These are phyloP conservation scores for Merluccius polli DNA, from an alignment of 2,797 vertebrate genomes.

Conservation along the genomic window DNA sequence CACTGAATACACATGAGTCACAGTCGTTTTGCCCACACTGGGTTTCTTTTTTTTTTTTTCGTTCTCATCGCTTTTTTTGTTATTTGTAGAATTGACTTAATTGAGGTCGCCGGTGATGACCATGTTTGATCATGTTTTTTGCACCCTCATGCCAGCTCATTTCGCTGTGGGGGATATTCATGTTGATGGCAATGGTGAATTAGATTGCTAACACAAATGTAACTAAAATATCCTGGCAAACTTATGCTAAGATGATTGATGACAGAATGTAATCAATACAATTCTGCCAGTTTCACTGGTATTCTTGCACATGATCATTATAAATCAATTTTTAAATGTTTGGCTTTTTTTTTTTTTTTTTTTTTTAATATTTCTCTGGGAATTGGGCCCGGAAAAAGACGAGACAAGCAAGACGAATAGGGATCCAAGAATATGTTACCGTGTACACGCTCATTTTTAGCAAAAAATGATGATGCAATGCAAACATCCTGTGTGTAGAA, in stretches of 20 bases:
- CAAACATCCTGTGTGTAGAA: not conserved
- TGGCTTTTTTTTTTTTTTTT: not conserved
- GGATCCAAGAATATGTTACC: no score
- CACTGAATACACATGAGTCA: conserved; percentile 41
- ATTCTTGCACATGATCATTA: not conserved
- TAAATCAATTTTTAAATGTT: not conserved
- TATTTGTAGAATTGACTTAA: not conserved
- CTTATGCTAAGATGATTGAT: not conserved
- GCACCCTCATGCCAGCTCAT: not conserved
- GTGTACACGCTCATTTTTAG: not conserved
- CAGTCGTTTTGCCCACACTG: conserved; percentile 38
- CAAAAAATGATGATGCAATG: no score
- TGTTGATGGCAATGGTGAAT: not conserved
- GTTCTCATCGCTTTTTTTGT: not conserved
- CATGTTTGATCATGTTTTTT: not conserved
- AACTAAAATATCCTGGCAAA: not conserved
- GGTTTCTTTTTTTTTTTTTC: conserved; percentile 15
- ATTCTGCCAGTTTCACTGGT: not conserved
- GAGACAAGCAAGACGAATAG: no score
- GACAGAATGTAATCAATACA: not conserved
- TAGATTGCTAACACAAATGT: not conserved
- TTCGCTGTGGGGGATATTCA: not conserved
- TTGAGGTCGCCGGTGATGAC: not conserved
- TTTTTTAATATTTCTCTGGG: no score
- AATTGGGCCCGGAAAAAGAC: not conserved